Evolutionary conservation across 2,888 invertebrate species (phyloP).

Genomic region (Drosophila recens): DNA sequence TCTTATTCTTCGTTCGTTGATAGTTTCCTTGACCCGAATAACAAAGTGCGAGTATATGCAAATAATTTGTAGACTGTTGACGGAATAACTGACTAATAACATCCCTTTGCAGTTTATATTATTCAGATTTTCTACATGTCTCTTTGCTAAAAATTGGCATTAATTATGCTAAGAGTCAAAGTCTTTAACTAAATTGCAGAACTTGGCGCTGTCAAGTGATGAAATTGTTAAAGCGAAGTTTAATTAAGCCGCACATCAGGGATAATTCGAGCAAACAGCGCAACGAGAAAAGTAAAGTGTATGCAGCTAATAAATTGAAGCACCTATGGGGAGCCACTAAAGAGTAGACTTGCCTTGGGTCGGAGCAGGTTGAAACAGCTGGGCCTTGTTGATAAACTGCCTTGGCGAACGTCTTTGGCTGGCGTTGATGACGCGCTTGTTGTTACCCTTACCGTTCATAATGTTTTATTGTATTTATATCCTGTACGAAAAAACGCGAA

Average conservation of each 20-base stretch:
- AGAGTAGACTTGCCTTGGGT: not conserved
- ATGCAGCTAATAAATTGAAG: constrained; percentile 57
- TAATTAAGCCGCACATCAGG: constrained; percentile 64
- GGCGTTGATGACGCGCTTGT: constrained; percentile 62
- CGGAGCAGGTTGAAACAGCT: constrained; percentile 59
- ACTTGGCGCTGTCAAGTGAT: constrained; percentile 49
- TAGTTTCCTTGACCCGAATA: constrained; percentile 80
- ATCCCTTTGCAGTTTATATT: constrained; percentile 14
- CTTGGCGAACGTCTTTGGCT: constrained; percentile 48
- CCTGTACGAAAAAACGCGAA: not conserved
- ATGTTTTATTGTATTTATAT: constrained; percentile 38
- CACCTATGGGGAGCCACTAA: constrained; percentile 14
- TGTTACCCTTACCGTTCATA: constrained; percentile 26
- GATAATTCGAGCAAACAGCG: constrained; percentile 27
- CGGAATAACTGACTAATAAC: constrained; percentile 43
- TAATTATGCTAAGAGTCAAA: constrained; percentile 58
- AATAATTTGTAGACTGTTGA: constrained; percentile 51
- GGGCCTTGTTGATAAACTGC: constrained; percentile 68
- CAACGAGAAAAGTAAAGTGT: constrained; percentile 42
- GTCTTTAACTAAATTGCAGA: constrained; percentile 32
- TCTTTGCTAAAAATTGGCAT: constrained; percentile 26
- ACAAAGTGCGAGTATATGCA: constrained; percentile 43
- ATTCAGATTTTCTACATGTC: constrained; percentile 1
- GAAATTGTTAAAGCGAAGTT: constrained; percentile 63
- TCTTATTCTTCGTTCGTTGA: constrained; percentile 32